These are phyloP conservation scores for Drusus annulatus DNA, from an alignment of 1,140 invertebrate genomes.

Conservation along the genomic window DNA sequence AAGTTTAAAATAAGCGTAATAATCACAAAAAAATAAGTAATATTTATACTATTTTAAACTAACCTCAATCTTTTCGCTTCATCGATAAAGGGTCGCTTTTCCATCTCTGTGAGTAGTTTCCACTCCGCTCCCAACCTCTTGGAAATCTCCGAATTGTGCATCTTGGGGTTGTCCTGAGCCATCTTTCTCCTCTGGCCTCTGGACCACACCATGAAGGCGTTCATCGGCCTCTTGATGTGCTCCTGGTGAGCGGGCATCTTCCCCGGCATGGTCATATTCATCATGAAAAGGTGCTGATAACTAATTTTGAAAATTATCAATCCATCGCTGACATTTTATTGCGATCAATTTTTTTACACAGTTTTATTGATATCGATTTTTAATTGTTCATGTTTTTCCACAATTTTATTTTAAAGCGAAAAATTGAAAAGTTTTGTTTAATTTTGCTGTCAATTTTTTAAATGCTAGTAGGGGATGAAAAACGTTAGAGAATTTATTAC, in stretches of 20 bases:
- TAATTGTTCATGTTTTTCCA: background rate
- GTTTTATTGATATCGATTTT: background rate
- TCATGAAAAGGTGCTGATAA: background rate
- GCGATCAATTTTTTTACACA: background rate
- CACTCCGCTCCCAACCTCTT: conserved; percentile 92
- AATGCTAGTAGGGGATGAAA: too few species aligned
- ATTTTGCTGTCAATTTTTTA: too few species aligned
- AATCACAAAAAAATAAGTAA: too few species aligned
- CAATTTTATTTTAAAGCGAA: background rate
- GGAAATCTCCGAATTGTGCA: conserved; percentile 97
- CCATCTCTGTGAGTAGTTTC: conserved; percentile 90
- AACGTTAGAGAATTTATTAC: background rate
- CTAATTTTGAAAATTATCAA: background rate
- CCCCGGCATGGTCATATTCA: conserved; percentile 49
- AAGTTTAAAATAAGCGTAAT: too few species aligned
- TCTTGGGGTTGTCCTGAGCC: conserved; percentile 98
- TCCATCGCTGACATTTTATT: background rate
- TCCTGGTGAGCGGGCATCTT: conserved; percentile 71
- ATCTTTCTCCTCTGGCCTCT: conserved; percentile 92
- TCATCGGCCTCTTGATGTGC: conserved; percentile 93
- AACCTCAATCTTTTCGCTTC: conserved; percentile 94
- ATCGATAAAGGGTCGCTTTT: conserved; percentile 97
- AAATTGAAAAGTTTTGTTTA: too few species aligned
- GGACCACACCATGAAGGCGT: conserved; percentile 96
- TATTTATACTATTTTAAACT: too few species aligned